A percentile compares a stretch with the other conserved stretches of the same genome.
phyloP scores from a whole-genome alignment of 2,888 invertebrate genomes.

The Spisula solida region DNA sequence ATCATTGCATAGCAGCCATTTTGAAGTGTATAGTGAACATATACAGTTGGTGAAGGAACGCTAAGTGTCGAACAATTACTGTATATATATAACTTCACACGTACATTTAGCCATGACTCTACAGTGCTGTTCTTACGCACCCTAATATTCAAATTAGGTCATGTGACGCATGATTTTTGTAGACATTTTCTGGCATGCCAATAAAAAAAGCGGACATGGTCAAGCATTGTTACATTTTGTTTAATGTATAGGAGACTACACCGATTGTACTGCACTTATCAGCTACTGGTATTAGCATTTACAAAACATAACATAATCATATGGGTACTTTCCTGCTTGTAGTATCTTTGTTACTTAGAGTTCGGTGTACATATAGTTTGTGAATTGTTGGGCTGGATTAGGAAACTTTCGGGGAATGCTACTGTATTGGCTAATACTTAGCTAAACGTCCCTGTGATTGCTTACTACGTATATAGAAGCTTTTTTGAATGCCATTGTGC shows the following conservation, averaged over 20 bases:
- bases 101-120: constrained; percentile 31
- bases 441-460: constrained; percentile 39
- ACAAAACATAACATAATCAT: constrained; percentile 22
- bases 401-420: constrained; percentile 45
- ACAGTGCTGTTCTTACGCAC: constrained; percentile 45
- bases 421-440: constrained; percentile 27
- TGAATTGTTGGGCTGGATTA: constrained; percentile 24
- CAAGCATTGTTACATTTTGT: constrained; percentile 39
- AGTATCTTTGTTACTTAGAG: constrained; percentile 30
- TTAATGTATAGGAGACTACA: constrained; percentile 13
- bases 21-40: constrained; percentile 49
- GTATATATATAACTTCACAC: constrained; percentile 48
- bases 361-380: constrained; percentile 46
- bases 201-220: constrained; percentile 40
- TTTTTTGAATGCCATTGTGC: constrained; percentile 49
- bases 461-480: constrained; percentile 39
- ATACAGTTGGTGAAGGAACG: constrained; percentile 48
- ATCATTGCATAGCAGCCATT: constrained; percentile 28
- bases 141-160: constrained; percentile 53
- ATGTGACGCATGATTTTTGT: constrained; percentile 52
- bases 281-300: constrained; percentile 14
- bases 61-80: constrained; percentile 45
- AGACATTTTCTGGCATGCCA: constrained; percentile 47
- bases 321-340: constrained; percentile 22
- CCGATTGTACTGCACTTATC: constrained; percentile 22